phyloP scores from a whole-genome alignment of 2,113 vertebrate species.

The Hydrochoerus hydrochaeris region DNA sequence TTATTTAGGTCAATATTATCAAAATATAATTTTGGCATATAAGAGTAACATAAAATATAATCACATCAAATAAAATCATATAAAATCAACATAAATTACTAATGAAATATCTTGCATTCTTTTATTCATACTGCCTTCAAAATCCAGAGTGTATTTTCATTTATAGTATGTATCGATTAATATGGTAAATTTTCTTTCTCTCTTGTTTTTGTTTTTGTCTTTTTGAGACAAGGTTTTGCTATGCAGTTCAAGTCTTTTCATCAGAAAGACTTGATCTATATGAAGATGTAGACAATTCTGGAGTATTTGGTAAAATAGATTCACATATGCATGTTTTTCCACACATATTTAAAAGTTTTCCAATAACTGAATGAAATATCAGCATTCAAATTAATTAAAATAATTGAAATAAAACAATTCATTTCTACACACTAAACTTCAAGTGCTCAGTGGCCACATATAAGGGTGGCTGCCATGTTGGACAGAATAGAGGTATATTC shows the following conservation, averaged over 20 bases:
- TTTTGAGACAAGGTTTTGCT: background rate
- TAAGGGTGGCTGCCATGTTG: background rate
- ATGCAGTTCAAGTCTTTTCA: background rate
- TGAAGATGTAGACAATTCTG: slow-evolving; percentile 42
- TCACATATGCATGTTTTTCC: background rate
- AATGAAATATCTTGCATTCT: background rate
- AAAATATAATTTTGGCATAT: slow-evolving; percentile 1
- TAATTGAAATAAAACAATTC: background rate
- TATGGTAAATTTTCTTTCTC: background rate
- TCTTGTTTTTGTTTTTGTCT: background rate
- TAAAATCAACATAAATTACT: background rate
- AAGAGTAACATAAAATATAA: slow-evolving; percentile 2
- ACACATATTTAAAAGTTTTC: background rate
- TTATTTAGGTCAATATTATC: background rate
- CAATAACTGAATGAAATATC: background rate
- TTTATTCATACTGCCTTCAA: slow-evolving; percentile 42
- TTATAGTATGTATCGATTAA: slow-evolving; percentile 33
- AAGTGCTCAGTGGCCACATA: background rate
- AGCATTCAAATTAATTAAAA: slow-evolving; percentile 49
- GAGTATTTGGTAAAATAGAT: slow-evolving; percentile 6
- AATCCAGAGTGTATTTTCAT: slow-evolving; percentile 34
- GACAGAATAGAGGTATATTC: background rate
- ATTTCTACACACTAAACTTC: background rate
- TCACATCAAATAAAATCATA: slow-evolving; percentile 14
- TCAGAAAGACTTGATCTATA: slow-evolving; percentile 9